Evolutionary conservation across 1,140 invertebrate species (phyloP), one percentile per base, ranked within the genome.

Genomic region (Drosophila prosaltans): DNA sequence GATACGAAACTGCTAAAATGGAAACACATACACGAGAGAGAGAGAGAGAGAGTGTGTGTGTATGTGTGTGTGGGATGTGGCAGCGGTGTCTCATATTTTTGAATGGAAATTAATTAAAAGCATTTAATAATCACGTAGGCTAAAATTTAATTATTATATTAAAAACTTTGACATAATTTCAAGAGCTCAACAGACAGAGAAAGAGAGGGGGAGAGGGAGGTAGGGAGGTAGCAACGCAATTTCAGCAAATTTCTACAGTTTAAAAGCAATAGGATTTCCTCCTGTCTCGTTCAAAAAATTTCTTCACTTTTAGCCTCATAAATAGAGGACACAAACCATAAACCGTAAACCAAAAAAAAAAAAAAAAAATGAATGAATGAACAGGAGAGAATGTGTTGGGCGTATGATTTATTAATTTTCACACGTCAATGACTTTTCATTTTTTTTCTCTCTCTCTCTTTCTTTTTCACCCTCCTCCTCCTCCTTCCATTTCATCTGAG

Each of bases 391-490:
- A 67, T 39, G 40, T 58, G 48, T 26, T 36, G 58, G 55, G 61
- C 61, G 61, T 51, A 51, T 67, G 65, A 67, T 67, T 67, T 67
- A 67, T 67, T 67, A 67, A 67, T 67, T 67, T 67, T 67, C 65
- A 67, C 65, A 67, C 65, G 55, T 67, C 65, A 67, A 67, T 67
- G 65, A 67, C 55, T 67, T 67, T 67, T 67, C 55, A 57, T 39
- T 48, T 67, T 32, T 43, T 43, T n/a, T 9, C 11, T 10, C 3
- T 41, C 11, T 41, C 11, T 41, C 11, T 10, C 10, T 2, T 0
- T 11, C 10, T 11, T 10, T 11, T 7, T n/a, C 16, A 16, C 21
- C 8, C 36, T 8, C 9, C 9, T 16, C 16, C 16, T 16, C 16
- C 16, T 16, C 16, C 16, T 16, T 16, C 16, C 16, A 16, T 16